Evolutionary conservation across 2,113 vertebrate genomes (phyloP), one percentile per base, ranked within the genome.

Genomic region (Himantopus leucocephalus): DNA sequence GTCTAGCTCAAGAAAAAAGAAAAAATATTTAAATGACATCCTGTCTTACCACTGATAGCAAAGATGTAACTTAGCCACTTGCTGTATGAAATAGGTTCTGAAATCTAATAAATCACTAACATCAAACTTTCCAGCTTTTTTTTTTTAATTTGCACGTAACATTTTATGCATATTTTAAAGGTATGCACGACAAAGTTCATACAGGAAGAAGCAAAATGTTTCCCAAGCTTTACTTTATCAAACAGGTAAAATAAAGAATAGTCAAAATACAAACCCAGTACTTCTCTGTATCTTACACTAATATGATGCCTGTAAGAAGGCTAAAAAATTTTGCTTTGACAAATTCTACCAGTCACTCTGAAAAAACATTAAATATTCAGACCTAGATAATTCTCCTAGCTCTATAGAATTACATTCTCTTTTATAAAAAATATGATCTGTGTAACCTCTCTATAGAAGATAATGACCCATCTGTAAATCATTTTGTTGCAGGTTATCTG

Each of bases 381-480:
- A 91, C 79, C 56, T 95, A 91, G 41, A 75, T 85, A 96, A 95
- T 90, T 66, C 55, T 96, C 32, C 90, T 88, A 90, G 94, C 67
- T 97, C 92, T 96, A 29, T 59, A 80, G 78, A 88, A 73, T 55
- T 89, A 96, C 53, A 82, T 88, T 90, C 35, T 90, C 66, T 92
- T 97, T 96, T 79, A 76, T 73, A 91, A 97, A 96, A 74, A 92
- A 85, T 91, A 95, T 79, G 91, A 96, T 96, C 97, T 77, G 92
- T 60, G 47, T 96, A 97, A 97, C 88, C 90, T 94, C 85, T 62
- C 90, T 85, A 81, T n/a, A 93, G 94, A 77, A 96, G 94, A 97
- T 97, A 98, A 96, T 94, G 94, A 71, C 53, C 95, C 98, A 98
- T 97, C 97, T 98, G 98, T 96, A 97, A 98, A 98, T 98, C 94